These are phyloP conservation scores for Idaea straminata DNA, from an alignment of 2,888 invertebrate genomes.

Conservation along the genomic window DNA sequence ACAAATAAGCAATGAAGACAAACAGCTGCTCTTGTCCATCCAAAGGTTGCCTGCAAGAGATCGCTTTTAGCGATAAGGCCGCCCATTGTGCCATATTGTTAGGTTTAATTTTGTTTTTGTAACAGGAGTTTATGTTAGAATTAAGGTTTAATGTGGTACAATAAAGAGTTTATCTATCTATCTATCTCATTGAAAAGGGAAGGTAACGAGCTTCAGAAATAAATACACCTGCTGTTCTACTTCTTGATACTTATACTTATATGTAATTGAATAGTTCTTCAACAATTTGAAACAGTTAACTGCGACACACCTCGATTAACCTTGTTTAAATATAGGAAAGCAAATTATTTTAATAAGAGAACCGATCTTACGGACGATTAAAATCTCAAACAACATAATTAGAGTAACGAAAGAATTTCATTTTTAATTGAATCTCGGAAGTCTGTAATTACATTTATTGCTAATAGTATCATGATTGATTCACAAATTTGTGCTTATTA, in stretches of 20 bases:
- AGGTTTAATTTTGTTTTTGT: too few relatives aligned
- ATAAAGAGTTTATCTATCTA: too few relatives aligned
- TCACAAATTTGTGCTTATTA: too few relatives aligned
- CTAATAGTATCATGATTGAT: slow-evolving; percentile 5
- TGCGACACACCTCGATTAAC: slow-evolving; percentile 4
- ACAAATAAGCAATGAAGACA: slow-evolving; percentile 33
- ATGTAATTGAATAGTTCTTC: slow-evolving; percentile 34
- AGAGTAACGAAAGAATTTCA: background rate
- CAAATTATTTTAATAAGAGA: background rate
- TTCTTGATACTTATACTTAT: slow-evolving; percentile 35
- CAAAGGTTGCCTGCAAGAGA: too few relatives aligned
- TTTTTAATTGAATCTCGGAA: background rate
- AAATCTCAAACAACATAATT: background rate
- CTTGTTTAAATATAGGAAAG: background rate
- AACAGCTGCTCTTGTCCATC: slow-evolving; percentile 51
- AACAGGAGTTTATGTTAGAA: too few relatives aligned
- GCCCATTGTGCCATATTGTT: too few relatives aligned
- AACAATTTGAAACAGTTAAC: slow-evolving; percentile 16
- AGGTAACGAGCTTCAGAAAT: slow-evolving; percentile 35
- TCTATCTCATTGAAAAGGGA: slow-evolving; percentile 42
- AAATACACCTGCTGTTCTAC: slow-evolving; percentile 45
- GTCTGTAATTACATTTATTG: background rate
- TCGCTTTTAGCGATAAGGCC: too few relatives aligned
- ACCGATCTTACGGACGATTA: background rate
- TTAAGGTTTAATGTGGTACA: too few relatives aligned